phyloP scores from a whole-genome alignment of 2,797 vertebrate species.

The Premnoplex brunnescens region DNA sequence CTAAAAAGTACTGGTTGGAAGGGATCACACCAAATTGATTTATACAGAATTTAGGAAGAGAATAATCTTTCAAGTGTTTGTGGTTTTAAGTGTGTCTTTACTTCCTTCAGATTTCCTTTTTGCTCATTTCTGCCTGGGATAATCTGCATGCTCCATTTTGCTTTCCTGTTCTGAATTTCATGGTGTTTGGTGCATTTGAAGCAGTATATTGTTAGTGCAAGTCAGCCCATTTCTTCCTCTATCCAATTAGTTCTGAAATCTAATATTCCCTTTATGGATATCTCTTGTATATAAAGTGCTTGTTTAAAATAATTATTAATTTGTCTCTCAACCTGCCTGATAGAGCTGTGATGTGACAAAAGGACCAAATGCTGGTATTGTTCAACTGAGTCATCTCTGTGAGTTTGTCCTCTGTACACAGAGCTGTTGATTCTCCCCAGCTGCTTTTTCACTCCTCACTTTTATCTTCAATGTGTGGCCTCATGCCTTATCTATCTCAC shows the following conservation, averaged over 20 bases:
- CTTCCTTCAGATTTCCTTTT: background rate
- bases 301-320: background rate
- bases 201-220: background rate
- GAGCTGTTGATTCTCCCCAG: background rate
- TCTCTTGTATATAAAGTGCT: background rate
- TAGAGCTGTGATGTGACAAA: background rate
- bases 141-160: background rate
- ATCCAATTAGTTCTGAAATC: background rate
- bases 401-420: background rate
- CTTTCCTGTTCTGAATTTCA: background rate
- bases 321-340: background rate
- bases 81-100: background rate
- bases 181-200: background rate
- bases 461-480: background rate
- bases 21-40: background rate
- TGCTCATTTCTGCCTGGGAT: background rate
- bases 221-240: background rate
- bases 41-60: background rate
- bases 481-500: conserved; percentile 9
- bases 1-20: fast-evolving
- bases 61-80: background rate
- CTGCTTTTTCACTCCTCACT: background rate
- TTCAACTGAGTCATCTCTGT: background rate
- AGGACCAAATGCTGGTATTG: background rate
- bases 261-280: background rate